Conservation (phyloP, 2,113 vertebrate genomes). For the Vidua macroura region DNA sequence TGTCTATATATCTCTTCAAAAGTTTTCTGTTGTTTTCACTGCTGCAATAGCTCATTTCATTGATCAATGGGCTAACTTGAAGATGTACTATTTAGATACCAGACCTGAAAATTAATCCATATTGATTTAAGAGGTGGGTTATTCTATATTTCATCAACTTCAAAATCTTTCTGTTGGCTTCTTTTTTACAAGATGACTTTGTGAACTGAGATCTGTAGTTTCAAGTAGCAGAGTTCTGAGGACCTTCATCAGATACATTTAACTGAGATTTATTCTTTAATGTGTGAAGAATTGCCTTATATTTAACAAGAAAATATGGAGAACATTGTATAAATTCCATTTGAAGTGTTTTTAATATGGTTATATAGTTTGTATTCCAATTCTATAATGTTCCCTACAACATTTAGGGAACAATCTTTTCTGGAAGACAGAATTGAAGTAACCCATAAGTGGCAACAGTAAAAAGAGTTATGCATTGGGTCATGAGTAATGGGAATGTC, state of each 20-base stretch:
- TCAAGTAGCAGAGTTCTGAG: not conserved
- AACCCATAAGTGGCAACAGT: not conserved
- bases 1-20: not conserved
- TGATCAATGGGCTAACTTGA: not conserved
- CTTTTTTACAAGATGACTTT: not conserved
- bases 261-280: not conserved
- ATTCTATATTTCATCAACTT: not conserved
- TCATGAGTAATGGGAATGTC: not conserved
- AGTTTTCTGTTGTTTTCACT: not conserved
- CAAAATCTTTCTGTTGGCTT: not conserved
- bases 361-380: not conserved
- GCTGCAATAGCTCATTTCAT: not conserved
- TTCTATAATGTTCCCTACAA: not conserved
- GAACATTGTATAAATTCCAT: not conserved
- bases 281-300: not conserved
- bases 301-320: not conserved
- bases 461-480: not conserved
- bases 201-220: rapidly evolving
- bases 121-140: not conserved
- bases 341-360: not conserved
- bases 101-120: not conserved
- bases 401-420: not conserved
- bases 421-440: not conserved
- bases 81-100: not conserved
- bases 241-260: not conserved